Evolutionary conservation across 2,888 invertebrate species (phyloP).

Genomic region (Lasioglossum calceatum): DNA sequence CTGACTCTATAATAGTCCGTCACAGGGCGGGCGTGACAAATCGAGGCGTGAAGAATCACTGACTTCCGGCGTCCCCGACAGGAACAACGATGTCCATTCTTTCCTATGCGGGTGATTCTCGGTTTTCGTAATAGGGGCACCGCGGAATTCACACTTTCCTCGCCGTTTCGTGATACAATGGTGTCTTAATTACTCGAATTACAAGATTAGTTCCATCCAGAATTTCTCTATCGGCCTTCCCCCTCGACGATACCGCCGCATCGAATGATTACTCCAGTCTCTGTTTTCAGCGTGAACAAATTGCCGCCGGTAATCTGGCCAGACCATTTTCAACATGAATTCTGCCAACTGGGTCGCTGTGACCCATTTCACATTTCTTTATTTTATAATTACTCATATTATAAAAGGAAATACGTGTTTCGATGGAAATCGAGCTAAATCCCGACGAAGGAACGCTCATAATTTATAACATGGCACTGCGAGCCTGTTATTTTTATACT

Average conservation of each 20-base stretch:
- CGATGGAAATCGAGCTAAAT: neutral
- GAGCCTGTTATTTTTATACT: neutral
- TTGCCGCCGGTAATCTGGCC: neutral
- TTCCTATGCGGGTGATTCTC: constrained; percentile 64
- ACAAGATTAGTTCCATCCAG: neutral
- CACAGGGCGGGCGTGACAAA: constrained; percentile 41
- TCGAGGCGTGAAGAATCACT: constrained; percentile 69
- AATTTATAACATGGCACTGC: neutral
- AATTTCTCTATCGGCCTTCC: neutral
- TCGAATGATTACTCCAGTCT: neutral
- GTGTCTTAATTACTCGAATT: constrained; percentile 1
- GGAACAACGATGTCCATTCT: constrained; percentile 43
- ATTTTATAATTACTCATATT: neutral
- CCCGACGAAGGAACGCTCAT: neutral
- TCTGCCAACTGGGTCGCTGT: neutral
- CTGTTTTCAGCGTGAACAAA: neutral
- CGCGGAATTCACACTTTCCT: constrained; percentile 55
- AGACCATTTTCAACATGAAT: neutral
- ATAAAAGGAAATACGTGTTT: neutral
- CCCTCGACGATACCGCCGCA: neutral
- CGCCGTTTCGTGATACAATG: constrained; percentile 11
- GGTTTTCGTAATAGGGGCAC: constrained; percentile 45
- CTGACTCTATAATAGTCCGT: constrained; percentile 36
- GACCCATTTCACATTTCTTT: neutral
- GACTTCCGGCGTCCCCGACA: constrained; percentile 70